phyloP scores from a whole-genome alignment of 2,113 vertebrate species.

The Psammodynastes pulverulentus region DNA sequence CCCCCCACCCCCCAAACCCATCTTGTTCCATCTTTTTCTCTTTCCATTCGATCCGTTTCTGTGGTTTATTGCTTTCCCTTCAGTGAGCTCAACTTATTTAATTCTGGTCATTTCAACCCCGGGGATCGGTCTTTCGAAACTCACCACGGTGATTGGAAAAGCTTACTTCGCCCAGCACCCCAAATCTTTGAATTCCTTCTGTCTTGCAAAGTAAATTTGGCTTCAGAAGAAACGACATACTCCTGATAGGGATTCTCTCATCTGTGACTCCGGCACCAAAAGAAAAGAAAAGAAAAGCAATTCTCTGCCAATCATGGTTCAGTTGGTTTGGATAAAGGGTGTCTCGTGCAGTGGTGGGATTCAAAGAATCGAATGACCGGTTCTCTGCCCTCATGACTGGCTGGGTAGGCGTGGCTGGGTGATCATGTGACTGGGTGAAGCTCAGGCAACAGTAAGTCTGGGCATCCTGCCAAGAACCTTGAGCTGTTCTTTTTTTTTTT shows the following conservation, averaged over 20 bases:
- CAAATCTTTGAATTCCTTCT: neutral
- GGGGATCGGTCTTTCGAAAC: neutral
- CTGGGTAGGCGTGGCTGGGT: too few species aligned
- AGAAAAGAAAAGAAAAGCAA: neutral
- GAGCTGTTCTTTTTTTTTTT: too few species aligned
- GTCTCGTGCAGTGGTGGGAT: too few species aligned
- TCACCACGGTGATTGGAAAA: neutral
- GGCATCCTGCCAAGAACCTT: too few species aligned
- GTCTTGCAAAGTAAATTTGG: constrained; percentile 4
- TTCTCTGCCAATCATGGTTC: neutral
- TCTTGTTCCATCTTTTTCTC: neutral
- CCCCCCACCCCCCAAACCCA: rapidly evolving
- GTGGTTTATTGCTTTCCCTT: neutral
- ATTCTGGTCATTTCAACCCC: neutral
- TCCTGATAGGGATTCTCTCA: neutral
- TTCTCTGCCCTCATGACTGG: too few species aligned
- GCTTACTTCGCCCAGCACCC: neutral
- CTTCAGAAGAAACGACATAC: neutral
- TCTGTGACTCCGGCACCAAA: constrained; percentile 1
- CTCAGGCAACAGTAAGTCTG: too few species aligned
- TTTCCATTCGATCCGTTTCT: neutral
- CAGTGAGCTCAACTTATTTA: rapidly evolving
- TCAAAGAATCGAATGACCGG: too few species aligned
- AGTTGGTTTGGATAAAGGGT: neutral
- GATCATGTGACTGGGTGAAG: too few species aligned